Conservation (phyloP, 64 coral and sea anemone genomes). For the Cladopsammia gracilis region DNA sequence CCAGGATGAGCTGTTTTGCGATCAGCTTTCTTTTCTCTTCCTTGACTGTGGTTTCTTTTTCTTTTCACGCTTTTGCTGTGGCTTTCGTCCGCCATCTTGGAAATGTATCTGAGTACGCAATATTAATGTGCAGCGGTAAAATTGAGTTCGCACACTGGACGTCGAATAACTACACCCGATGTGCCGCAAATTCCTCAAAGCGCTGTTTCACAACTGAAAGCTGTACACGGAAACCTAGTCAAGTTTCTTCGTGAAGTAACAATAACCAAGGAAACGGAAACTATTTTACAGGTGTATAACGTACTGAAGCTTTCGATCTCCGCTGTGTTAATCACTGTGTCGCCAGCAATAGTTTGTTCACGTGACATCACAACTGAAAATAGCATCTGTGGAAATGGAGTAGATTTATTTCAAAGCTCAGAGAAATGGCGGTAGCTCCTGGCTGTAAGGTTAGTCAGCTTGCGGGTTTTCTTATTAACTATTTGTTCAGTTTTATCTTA, state of each 20-base stretch:
- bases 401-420: not conserved
- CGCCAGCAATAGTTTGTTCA: not conserved
- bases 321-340: not conserved
- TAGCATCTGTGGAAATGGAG: conserved; percentile 6
- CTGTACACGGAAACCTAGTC: too few species aligned
- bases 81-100: conserved; percentile 20
- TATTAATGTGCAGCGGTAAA: not conserved
- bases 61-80: not conserved
- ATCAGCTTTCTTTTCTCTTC: not conserved
- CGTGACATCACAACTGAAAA: conserved; percentile 24
- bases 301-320: not conserved
- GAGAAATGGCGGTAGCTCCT: conserved; percentile 4
- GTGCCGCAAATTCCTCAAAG: not conserved
- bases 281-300: not conserved
- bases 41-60: not conserved
- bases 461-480: too few species aligned
- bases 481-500: not conserved
- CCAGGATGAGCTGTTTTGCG: not conserved
- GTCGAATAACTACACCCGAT: not conserved
- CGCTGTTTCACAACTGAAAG: not conserved
- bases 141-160: not conserved
- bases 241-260: too few species aligned
- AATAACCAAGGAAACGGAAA: not conserved
- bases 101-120: not conserved
- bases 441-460: conserved; percentile 9